Evolutionary conservation across 2,113 vertebrate genomes (phyloP), one percentile per base, ranked within the genome.

Genomic region (Peucedramus taeniatus): DNA sequence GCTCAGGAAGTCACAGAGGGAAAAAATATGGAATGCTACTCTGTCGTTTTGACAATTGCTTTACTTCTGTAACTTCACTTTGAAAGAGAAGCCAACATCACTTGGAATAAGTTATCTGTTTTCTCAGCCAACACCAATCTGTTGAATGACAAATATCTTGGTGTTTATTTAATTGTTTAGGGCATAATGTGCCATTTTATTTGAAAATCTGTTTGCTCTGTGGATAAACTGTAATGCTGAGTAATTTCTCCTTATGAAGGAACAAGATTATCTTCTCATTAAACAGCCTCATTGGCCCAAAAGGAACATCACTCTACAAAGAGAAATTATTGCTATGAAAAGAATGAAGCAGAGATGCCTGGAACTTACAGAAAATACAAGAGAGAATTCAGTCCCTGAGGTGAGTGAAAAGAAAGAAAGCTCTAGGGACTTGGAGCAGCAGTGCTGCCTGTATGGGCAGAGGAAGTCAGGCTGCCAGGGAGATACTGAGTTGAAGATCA

Each of bases 141-240:
- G 49, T 79, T 91, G 77, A 96, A 90, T 94, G 86, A 95, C 42
- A 96, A 97, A 77, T 72, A 80, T 77, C 45, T 87, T 42, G 14
- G 27, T 24, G 40, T 33, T 91, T 95, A 91, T 95, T 95, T 96
- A 93, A 96, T 96, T 96, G 94, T 96, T 96, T 95, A 94, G 54
- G 33, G 24, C 42, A 90, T 92, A 93, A 79, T 92, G 82, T 54
- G 57, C 59, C 89, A 80, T 90, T 93, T 91, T 94, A 96, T 96
- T 95, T 96, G 83, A 89, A 82, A 96, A 68, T 95, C 90, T 94
- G 71, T 94, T 97, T 92, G 78, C 78, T 96, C n/a, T 93, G 87
- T 95, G 68, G 83, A 93, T 94, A 97, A 94, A 96, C 74, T 76
- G 39, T 74, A 96, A 85, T 60, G 86, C 77, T 95, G 83, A 96